Base-by-base conservation (phyloP, 2,888 invertebrate genomes). In the Eulithis prunata region DNA sequence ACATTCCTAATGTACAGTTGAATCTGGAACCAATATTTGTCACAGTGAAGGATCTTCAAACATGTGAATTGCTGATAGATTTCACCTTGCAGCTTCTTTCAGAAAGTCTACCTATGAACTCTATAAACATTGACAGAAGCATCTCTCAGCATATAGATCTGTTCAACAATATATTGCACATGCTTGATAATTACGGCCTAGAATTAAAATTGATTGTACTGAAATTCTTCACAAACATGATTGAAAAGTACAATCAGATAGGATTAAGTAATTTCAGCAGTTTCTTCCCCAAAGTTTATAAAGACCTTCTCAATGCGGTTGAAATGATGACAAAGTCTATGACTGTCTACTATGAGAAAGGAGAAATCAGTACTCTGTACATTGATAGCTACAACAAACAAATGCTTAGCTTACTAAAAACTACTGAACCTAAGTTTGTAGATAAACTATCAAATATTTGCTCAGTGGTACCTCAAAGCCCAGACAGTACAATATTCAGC, bases 11-110 rank as follows among this genome's bases (percentile, higher is more conserved):
- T 81, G 81, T 86, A 2, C 81, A 90, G 64, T 77, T 93, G 1
- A 84, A 92, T 70, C 84, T 93, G 53, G 84, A 87, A 57, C 88
- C 91, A 43, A 90, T 93, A 64, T 85, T 80, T 82, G 89, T 93
- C 1, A 77, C 75, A 68, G 82, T 93, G 0, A 83, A 81, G 54
- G 82, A 88, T 75, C 68, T 86, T 13, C 68, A 78, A 63, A 88
- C 86, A 62, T 90, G 90, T 68, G 86, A 85, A 72, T 78, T 69
- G 38, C 73, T 93, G 56, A 87, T 93, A 43, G 80, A 86, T 71
- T 72, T 88, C 55, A 84, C 82, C 14, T 73, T 92, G 14, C 84
- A 89, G 70, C 70, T 93, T n/a, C 72, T 93, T 21, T 82, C 88
- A 36, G 86, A 90, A 68, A 89, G 83, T 57, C 81, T 91, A 69